phyloP scores from a whole-genome alignment of 1,140 invertebrate genomes.

The Antheraea pernyi region DNA sequence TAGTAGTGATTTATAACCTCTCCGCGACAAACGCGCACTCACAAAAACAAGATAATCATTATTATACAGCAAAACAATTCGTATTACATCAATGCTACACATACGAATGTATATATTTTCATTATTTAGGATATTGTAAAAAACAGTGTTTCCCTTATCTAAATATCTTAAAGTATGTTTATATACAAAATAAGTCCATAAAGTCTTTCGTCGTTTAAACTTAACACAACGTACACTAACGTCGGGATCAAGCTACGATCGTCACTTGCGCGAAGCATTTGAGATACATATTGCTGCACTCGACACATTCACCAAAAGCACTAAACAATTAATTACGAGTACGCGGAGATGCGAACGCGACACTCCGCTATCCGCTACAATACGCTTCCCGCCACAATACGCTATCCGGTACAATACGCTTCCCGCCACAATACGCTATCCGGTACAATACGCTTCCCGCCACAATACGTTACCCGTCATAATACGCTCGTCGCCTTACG shows the following conservation, averaged over 20 bases:
- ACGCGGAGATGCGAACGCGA: not conserved
- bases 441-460: not conserved
- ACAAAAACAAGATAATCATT: not conserved
- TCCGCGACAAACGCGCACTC: not conserved
- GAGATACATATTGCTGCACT: conserved; percentile 24
- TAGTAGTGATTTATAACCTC: not conserved
- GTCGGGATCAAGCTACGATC: conserved; percentile 44
- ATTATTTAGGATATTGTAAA: conserved; percentile 76
- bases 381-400: not conserved
- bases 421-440: not conserved
- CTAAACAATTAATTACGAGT: not conserved
- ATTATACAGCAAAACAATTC: conserved; percentile 41
- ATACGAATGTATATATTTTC: conserved; percentile 61
- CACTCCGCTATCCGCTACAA: not conserved
- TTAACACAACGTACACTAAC: conserved; percentile 52
- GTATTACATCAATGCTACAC: conserved; percentile 61
- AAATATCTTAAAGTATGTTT: conserved; percentile 63
- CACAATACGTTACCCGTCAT: not conserved
- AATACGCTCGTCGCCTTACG: not conserved
- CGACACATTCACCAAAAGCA: conserved; percentile 22
- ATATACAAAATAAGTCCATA: conserved; percentile 74
- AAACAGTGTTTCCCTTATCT: conserved; percentile 71
- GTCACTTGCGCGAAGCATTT: conserved; percentile 29
- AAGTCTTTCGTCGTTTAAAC: conserved; percentile 57
- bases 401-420: not conserved